Base-by-base conservation (phyloP, 2,797 vertebrate species). In the Urosaurus nigricauda region DNA sequence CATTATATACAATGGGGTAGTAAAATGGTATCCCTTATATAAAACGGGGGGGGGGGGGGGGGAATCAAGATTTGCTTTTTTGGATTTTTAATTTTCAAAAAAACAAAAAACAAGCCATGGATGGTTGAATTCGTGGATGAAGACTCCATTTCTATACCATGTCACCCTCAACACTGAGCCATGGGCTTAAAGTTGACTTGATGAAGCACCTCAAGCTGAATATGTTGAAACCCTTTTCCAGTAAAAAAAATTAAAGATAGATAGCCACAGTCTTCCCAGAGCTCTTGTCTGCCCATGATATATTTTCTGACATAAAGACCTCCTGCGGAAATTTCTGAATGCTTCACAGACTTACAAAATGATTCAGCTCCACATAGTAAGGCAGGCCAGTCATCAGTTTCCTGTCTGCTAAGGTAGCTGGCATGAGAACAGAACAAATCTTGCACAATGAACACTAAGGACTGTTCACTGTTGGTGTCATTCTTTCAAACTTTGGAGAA, bases 291-390 rank as follows among this genome's bases (percentile, higher is more conserved):
- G 56, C 21, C 58, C 9, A 37, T 77, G 71, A 85, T 43, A 83
- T 51, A 88, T 51, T 51, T 65, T 77, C 71, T 65, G 87, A 35
- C 70, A 53, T 56, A 77, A 68, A 65, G 80, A 82, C 71, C 70
- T 77, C 87, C 71, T 53, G 56, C 53, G 16, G 80, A 29, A 77
- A 32, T 40, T 26, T 24, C 60, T 35, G 40, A 74, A 82, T 29
- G 65, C 87, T 77, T 75, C n/a, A 24, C 24, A 43, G 32, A 35
- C 37, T 53, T 75, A 40, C 71, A 51, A 51, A 63, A 77, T 83
- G 56, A 88, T 75, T 83, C 71, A 83, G 74, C 74, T 77, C 29
- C 35, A 71, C 86, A 40, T 21, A 24, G 14, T 43, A 51, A 29
- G 5, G 3, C 32, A 17, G 32, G 26, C 56, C 71, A 53, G 79